Evolutionary conservation across 2,113 vertebrate species (phyloP).

Genomic region (Microcebus murinus): DNA sequence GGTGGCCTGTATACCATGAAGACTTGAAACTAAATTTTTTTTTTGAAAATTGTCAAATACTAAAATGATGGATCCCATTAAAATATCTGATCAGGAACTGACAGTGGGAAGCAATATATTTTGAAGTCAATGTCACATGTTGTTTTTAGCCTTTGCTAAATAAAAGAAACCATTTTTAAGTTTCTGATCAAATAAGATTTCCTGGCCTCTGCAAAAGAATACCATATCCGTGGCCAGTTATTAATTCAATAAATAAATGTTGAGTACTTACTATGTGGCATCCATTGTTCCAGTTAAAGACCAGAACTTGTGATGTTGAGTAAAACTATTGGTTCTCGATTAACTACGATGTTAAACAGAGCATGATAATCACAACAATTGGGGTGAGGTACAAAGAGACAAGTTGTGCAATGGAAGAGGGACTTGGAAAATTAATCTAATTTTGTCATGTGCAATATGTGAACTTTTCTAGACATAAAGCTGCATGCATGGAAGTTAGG

Average conservation of each 20-base stretch:
- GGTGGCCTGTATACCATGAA: not conserved
- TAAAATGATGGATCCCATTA: not conserved
- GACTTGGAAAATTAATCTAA: not conserved
- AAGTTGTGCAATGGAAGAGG: not conserved
- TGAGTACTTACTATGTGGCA: not conserved
- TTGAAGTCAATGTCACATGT: not conserved
- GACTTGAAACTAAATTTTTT: not conserved
- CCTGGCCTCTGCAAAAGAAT: not conserved
- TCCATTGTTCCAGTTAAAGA: not conserved
- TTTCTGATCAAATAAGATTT: not conserved
- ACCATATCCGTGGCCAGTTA: not conserved
- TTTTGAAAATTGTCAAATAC: slow-evolving; percentile 24
- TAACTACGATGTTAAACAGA: not conserved
- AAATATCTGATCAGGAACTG: slow-evolving; percentile 8
- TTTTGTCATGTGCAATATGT: not conserved
- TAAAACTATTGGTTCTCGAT: not conserved
- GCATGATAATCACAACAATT: not conserved
- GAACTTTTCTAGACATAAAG: not conserved
- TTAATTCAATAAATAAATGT: not conserved
- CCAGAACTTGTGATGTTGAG: not conserved
- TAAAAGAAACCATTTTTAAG: not conserved
- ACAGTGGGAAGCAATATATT: not conserved
- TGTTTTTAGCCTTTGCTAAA: not conserved
- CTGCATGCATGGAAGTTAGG: not conserved
- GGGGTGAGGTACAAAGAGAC: not conserved